Evolutionary conservation across 2,888 invertebrate species (phyloP).

Genomic region (Tetanocera ferruginea): DNA sequence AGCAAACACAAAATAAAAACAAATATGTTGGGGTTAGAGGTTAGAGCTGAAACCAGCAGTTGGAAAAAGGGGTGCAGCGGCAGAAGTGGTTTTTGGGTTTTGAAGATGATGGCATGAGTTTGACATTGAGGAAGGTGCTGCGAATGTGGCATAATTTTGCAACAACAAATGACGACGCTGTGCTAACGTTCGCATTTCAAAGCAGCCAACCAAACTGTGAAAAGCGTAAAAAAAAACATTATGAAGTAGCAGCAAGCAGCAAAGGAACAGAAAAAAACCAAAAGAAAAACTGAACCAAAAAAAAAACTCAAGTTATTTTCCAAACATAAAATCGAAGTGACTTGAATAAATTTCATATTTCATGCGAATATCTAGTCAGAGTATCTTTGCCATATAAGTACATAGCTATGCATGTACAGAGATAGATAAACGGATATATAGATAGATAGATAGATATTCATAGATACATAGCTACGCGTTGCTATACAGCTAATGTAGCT

Average conservation of each 20-base stretch:
- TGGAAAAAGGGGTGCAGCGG: not conserved
- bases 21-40: not conserved
- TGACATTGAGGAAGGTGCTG: not conserved
- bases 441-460: not conserved
- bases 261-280: not conserved
- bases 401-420: not conserved
- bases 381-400: not conserved
- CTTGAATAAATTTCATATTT: conserved; percentile 64
- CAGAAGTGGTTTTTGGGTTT: not conserved
- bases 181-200: not conserved
- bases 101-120: no score
- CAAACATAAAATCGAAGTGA: conserved; percentile 63
- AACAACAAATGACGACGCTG: not conserved
- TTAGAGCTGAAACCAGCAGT: not conserved
- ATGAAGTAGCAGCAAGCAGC: not conserved
- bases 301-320: conserved; percentile 47
- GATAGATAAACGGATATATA: no score
- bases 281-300: not conserved
- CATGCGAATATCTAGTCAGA: conserved; percentile 40
- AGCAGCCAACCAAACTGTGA: not conserved
- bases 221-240: not conserved
- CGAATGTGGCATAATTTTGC: not conserved
- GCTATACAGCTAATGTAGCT: conserved; percentile 10
- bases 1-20: conserved; percentile 17
- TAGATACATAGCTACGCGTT: not conserved